phyloP scores from a whole-genome alignment of 2,888 invertebrate genomes.

The Lasioglossum morio region DNA sequence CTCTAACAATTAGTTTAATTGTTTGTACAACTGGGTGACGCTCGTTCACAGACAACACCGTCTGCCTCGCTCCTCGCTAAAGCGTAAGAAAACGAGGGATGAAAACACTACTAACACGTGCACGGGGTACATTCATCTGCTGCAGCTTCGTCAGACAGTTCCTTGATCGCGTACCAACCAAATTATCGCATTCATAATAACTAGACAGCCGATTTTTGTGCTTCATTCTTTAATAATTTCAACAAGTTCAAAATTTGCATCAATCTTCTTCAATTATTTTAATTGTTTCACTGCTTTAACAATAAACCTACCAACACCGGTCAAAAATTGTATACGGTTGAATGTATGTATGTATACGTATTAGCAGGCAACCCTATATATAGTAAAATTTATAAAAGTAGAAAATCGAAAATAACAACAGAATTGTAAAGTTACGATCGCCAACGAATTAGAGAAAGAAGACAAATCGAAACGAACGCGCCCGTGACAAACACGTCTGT shows the following conservation, averaged over 20 bases:
- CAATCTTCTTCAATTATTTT: not conserved
- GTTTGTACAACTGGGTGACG: conserved; percentile 70
- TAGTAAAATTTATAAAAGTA: too few species aligned
- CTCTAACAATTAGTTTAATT: conserved; percentile 78
- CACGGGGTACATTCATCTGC: conserved; percentile 35
- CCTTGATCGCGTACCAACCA: not conserved
- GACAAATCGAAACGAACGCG: too few species aligned
- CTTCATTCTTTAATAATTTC: not conserved
- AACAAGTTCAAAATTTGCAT: not conserved
- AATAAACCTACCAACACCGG: too few species aligned
- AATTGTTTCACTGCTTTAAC: not conserved
- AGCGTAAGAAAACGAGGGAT: conserved; percentile 46
- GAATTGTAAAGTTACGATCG: too few species aligned
- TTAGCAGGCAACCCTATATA: too few species aligned
- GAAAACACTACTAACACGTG: conserved; percentile 43
- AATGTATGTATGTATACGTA: too few species aligned
- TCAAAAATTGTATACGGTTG: too few species aligned
- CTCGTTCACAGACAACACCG: conserved; percentile 41
- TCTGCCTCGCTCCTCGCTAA: conserved; percentile 17
- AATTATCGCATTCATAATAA: not conserved
- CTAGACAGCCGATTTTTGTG: not conserved
- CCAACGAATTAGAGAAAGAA: too few species aligned
- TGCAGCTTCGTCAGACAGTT: not conserved
- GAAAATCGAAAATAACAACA: too few species aligned
- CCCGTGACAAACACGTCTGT: too few species aligned